phyloP scores from a whole-genome alignment of 1,140 invertebrate species.

The Radopholus similis region DNA sequence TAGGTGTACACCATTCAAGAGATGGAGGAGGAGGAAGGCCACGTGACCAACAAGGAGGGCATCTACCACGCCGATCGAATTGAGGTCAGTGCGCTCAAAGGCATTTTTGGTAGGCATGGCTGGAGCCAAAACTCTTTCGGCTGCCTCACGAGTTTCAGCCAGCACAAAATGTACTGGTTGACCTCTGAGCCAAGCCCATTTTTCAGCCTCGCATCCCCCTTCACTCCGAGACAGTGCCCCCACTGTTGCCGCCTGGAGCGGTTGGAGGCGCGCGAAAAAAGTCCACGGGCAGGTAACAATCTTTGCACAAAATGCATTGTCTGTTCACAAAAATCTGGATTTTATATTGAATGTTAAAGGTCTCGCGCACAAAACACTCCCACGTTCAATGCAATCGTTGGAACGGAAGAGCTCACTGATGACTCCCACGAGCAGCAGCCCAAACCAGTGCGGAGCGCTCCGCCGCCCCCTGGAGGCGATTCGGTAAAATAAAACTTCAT shows the following conservation, averaged over 20 bases:
- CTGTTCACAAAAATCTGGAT: not conserved
- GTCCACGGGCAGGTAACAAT: not conserved
- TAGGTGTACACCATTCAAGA: conserved; percentile 59
- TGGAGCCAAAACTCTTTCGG: too few relatives aligned
- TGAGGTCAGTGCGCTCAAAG: too few relatives aligned
- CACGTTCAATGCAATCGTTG: conserved; percentile 12
- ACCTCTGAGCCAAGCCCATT: too few relatives aligned
- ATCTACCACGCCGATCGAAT: conserved; percentile 37
- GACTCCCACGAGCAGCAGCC: not conserved
- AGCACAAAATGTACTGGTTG: too few relatives aligned
- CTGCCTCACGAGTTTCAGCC: too few relatives aligned
- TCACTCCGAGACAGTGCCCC: conserved; percentile 35
- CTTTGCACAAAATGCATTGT: not conserved
- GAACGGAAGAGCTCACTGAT: not conserved
- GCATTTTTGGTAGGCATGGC: too few relatives aligned
- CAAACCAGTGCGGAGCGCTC: conserved; percentile 41
- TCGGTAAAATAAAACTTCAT: too few relatives aligned
- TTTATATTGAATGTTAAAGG: not conserved
- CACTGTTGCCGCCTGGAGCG: conserved; percentile 26
- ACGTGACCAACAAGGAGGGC: conserved; percentile 35
- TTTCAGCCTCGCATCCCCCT: conserved; percentile 36
- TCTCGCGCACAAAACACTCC: conserved; percentile 2
- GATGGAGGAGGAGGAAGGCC: conserved; percentile 47
- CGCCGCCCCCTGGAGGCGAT: conserved; percentile 32
- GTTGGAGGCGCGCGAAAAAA: conserved; percentile 10